Base-by-base conservation (phyloP, 2,888 invertebrate species). In the Lithophane socia region DNA sequence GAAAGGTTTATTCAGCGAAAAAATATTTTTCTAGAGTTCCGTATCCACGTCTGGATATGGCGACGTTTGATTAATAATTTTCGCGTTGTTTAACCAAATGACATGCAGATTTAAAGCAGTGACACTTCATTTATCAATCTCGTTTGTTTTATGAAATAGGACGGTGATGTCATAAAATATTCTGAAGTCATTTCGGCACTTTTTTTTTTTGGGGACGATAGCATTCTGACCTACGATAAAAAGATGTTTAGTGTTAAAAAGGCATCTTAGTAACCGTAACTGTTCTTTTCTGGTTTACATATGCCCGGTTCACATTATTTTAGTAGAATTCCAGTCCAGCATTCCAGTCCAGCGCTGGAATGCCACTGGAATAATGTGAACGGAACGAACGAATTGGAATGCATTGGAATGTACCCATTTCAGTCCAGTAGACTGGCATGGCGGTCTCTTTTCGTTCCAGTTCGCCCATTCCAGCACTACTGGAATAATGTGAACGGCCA, bases 31-130 rank as follows among this genome's bases (percentile, higher is more conserved):
- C 10, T 13, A 49, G 24, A n/a, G 18, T 47, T 49, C 13, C 18
- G 1, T 44, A 24, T 52, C 5, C 16, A 58, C 7, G 13, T 42
- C 64, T 73, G 12, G 13, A 13, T 24, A 49, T 16, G 9, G 52
- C 13, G 49, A 73, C 42, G 29, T 64, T 37, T 4, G 21, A 75
- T 70, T 24, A 66, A 65, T 65, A 69, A 61, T 69, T 61, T 80
- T 61, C 47, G 12, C 65, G 8, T 79, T 56, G 65, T 65, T 79
- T 29, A 66, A 69, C 60, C 21, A 66, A 75, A 80, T 80, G 80
- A 56, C 65, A 70, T 61, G 75, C 69, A 75, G 54, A 75, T 80
- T 79, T 74, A 54, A 80, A 75, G 18, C 75, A 54, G 24, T 24
- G 66, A 60, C 75, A 42, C n/a, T 13, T 29, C 47, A 69, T 80